Evolutionary conservation across 2,888 invertebrate genomes (phyloP).

Genomic region (Epinotia demarniana): DNA sequence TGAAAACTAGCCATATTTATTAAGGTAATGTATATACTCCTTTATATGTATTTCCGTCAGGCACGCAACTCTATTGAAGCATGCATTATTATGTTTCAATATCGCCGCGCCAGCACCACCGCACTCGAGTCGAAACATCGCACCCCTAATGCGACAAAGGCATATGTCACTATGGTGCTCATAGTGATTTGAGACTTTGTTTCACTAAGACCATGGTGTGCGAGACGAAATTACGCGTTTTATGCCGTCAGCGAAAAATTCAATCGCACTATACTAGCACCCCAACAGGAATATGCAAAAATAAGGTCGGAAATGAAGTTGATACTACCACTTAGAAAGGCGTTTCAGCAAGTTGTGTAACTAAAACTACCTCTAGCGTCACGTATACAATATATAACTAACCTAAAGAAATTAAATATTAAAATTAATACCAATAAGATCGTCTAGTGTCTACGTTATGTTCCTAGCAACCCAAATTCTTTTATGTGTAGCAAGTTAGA

Average conservation of each 20-base stretch:
- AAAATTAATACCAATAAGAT: no score
- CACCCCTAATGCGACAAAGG: not conserved
- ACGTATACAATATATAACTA: no score
- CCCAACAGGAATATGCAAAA: slow-evolving; percentile 62
- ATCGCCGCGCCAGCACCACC: slow-evolving; percentile 56
- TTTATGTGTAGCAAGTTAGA: no score
- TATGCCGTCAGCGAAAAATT: slow-evolving; percentile 68
- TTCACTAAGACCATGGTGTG: not conserved
- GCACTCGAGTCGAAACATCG: slow-evolving; percentile 48
- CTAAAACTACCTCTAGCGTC: no score
- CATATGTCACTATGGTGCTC: not conserved
- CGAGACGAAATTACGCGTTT: slow-evolving; percentile 61
- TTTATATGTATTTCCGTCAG: slow-evolving; percentile 49
- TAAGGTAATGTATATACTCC: not conserved
- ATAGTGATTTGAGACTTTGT: not conserved
- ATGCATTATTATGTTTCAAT: slow-evolving; percentile 60
- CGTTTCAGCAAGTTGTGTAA: slow-evolving; percentile 6
- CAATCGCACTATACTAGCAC: slow-evolving; percentile 63
- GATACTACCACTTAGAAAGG: slow-evolving; percentile 11
- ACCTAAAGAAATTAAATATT: no score
- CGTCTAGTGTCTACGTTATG: no score
- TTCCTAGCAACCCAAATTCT: no score
- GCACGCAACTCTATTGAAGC: slow-evolving; percentile 54
- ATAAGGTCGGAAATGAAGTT: slow-evolving; percentile 44
- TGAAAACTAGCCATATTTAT: no score